phyloP scores from a whole-genome alignment of 2,797 vertebrate species.

The Vireo griseus region DNA sequence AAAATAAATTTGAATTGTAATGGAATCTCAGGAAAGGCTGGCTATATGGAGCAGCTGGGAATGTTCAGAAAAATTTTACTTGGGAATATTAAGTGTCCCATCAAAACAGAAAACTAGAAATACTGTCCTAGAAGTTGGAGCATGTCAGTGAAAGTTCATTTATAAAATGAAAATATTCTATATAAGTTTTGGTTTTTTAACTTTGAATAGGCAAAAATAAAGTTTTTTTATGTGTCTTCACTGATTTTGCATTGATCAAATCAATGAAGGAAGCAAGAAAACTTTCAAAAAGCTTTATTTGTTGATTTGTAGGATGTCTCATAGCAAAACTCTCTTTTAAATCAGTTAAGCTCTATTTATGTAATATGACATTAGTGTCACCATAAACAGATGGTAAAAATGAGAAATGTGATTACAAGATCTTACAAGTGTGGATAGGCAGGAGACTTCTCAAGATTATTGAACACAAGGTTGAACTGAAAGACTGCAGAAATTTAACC shows the following conservation, averaged over 20 bases:
- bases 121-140: background rate
- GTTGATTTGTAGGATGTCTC: background rate
- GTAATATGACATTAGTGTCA: background rate
- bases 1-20: background rate
- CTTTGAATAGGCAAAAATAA: background rate
- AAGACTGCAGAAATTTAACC: background rate
- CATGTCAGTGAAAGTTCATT: background rate
- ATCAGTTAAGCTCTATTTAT: background rate
- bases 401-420: background rate
- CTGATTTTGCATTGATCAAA: background rate
- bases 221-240: background rate
- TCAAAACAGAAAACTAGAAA: background rate
- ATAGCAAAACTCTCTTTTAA: background rate
- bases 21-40: background rate
- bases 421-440: background rate
- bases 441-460: background rate
- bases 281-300: background rate
- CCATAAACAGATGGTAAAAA: background rate
- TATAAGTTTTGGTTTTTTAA: background rate
- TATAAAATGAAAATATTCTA: background rate
- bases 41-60: background rate
- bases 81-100: background rate
- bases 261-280: background rate
- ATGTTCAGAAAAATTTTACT: background rate
- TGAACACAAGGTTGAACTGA: background rate